Evolutionary conservation across 2,888 invertebrate genomes (phyloP).

Genomic region (Cyaniris semiargus): DNA sequence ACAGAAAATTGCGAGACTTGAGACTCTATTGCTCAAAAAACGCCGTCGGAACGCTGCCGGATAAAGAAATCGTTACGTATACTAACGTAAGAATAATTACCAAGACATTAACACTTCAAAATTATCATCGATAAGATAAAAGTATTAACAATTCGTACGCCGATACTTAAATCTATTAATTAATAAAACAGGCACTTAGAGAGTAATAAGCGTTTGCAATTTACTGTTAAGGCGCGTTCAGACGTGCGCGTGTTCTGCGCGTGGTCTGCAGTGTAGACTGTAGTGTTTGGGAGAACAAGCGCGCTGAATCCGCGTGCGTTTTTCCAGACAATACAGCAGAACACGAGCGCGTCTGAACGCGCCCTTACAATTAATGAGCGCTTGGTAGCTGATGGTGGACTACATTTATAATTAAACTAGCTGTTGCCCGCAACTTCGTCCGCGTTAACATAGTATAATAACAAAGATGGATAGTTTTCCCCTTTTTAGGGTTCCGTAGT

Average conservation of each 20-base stretch:
- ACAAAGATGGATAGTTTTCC: too few species aligned
- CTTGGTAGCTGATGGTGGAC: not conserved
- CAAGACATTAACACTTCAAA: not conserved
- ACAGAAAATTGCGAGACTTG: not conserved
- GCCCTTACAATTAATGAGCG: conserved; percentile 17
- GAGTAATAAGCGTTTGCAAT: not conserved
- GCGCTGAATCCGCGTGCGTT: too few species aligned
- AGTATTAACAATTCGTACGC: not conserved
- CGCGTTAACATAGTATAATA: too few species aligned
- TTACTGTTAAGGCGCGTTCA: too few species aligned
- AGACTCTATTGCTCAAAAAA: not conserved
- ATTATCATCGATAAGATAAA: conserved; percentile 11
- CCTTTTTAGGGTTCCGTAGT: too few species aligned
- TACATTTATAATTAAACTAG: conserved; percentile 27
- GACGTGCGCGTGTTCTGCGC: too few species aligned
- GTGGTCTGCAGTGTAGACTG: too few species aligned
- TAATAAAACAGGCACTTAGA: not conserved
- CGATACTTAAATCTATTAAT: conserved; percentile 19
- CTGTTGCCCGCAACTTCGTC: too few species aligned
- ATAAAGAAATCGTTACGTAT: not conserved
- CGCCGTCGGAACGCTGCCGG: not conserved
- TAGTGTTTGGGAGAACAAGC: too few species aligned
- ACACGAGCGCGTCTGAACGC: too few species aligned
- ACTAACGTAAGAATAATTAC: conserved; percentile 5
- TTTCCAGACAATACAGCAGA: too few species aligned